Evolutionary conservation across 2,113 vertebrate genomes (phyloP), one percentile per base, ranked within the genome.

Genomic region (Cinclus cinclus): DNA sequence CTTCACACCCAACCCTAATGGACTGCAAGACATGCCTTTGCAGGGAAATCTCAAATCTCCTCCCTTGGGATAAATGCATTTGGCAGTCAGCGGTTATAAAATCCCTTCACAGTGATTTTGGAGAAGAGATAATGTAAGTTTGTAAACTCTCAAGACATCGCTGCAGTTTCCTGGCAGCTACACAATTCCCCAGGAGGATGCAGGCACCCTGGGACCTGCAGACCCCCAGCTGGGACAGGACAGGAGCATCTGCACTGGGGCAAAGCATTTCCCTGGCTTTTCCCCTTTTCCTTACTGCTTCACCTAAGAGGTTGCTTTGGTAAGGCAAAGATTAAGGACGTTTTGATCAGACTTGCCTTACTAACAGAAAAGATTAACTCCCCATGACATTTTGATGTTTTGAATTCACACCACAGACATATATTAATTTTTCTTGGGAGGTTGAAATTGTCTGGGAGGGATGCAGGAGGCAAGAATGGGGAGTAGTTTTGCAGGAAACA

Each of bases 361-460:
- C 58, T 68, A 93, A 83, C 15, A 78, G 31, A 75, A 87, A 90
- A 21, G 20, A 80, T 81, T 68, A 88, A 39, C 49, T 83, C 47
- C 35, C 76, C 64, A 2, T 35, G 28, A 33, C 44, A 86, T 86
- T 63, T 59, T 74, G 28, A 71, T 64, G 31, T 35, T 96, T 58
- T 75, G n/a, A 95, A 94, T 84, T 84, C 42, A 76, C 62, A 90
- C 62, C 52, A 60, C 44, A 86, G 50, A 91, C 53, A 59, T 71
- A 9, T 52, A 92, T 90, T 69, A 44, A 27, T 19, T 37, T 86
- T 88, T 83, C 49, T 20, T 24, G 31, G 11, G 37, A 55, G 30
- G 16, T 7, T 84, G 55, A 53, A 81, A 75, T 93, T 87, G 24
- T 79, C 79, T 63, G 50, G 23, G 35, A 89, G 35, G 39, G 42